phyloP scores from a whole-genome alignment of 1,140 invertebrate species.

The Spodoptera litura region DNA sequence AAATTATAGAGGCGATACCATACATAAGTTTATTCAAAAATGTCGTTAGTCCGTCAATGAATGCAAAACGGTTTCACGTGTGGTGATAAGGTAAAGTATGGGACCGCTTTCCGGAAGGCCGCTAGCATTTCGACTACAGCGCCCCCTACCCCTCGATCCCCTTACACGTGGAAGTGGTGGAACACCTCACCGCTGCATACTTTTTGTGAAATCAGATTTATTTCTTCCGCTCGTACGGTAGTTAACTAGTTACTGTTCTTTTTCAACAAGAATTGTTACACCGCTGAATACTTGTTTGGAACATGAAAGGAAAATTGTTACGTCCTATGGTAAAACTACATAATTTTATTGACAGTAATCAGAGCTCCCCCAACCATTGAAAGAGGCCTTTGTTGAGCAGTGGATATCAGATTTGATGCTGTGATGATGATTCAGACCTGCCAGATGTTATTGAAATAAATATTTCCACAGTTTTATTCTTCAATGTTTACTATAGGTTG shows the following conservation, averaged over 20 bases:
- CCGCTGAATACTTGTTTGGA: slow-evolving; percentile 33
- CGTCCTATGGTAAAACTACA: background rate
- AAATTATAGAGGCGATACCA: too few species aligned
- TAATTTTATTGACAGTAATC: slow-evolving; percentile 6
- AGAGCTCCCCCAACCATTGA: too few species aligned
- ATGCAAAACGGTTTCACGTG: slow-evolving; percentile 52
- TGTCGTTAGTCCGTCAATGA: slow-evolving; percentile 51
- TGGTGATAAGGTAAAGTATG: slow-evolving; percentile 46
- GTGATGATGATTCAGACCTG: background rate
- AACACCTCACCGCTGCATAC: slow-evolving; percentile 46
- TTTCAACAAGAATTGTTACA: slow-evolving; percentile 33
- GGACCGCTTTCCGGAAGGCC: slow-evolving; percentile 51
- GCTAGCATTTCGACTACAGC: slow-evolving; percentile 55
- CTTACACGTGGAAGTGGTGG: background rate
- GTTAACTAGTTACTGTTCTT: slow-evolving; percentile 31
- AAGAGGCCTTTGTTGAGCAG: too few species aligned
- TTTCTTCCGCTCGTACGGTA: slow-evolving; percentile 56
- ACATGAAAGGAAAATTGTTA: slow-evolving; percentile 29
- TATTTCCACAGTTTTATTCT: slow-evolving; percentile 35
- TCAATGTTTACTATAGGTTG: slow-evolving; percentile 16
- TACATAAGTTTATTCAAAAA: slow-evolving; percentile 5
- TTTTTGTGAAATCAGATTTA: slow-evolving; percentile 64
- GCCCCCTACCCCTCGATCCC: background rate
- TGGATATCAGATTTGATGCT: too few species aligned
- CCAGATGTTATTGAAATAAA: slow-evolving; percentile 45